Percentiles rank a stretch among this genome's conserved stretches.
Conservation (phyloP, 2,113 vertebrate genomes). For the Pimephales promelas region DNA sequence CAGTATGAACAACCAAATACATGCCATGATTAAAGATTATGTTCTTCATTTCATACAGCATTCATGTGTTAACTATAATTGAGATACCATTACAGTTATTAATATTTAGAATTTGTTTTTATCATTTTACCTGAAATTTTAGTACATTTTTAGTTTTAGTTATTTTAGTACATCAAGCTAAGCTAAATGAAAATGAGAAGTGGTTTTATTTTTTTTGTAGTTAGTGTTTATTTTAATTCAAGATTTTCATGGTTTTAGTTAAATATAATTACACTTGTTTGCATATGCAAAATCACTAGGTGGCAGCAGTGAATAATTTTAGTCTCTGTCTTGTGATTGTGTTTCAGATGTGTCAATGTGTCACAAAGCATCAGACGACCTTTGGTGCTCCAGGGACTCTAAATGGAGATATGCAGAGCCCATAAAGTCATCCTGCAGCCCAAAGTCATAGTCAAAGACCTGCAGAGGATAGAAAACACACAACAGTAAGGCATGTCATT, state of each 20-base stretch:
- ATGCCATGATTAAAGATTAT: background rate
- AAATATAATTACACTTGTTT: background rate
- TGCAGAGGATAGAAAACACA: slow-evolving; percentile 63
- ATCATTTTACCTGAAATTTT: no score
- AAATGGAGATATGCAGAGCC: slow-evolving; percentile 92
- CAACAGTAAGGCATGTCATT: background rate
- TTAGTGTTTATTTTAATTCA: no score
- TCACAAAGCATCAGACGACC: slow-evolving; percentile 69
- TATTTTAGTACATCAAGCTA: no score
- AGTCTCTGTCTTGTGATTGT: background rate
- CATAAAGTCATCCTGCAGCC: slow-evolving; percentile 98
- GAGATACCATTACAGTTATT: no score
- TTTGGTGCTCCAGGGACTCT: slow-evolving; percentile 88
- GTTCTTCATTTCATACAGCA: background rate
- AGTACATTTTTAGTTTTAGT: no score
- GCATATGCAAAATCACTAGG: slow-evolving; percentile 60
- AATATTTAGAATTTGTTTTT: no score
- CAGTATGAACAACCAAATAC: background rate
- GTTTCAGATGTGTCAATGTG: background rate
- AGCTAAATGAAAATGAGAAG: no score
- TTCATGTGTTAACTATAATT: background rate
- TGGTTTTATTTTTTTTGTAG: no score
- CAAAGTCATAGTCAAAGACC: slow-evolving; percentile 99
- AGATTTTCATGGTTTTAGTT: background rate
- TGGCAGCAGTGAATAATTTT: slow-evolving; percentile 38